These are phyloP conservation scores for Myiothlypis chrysogaster DNA, from an alignment of 2,797 vertebrate species.

Conservation along the genomic window DNA sequence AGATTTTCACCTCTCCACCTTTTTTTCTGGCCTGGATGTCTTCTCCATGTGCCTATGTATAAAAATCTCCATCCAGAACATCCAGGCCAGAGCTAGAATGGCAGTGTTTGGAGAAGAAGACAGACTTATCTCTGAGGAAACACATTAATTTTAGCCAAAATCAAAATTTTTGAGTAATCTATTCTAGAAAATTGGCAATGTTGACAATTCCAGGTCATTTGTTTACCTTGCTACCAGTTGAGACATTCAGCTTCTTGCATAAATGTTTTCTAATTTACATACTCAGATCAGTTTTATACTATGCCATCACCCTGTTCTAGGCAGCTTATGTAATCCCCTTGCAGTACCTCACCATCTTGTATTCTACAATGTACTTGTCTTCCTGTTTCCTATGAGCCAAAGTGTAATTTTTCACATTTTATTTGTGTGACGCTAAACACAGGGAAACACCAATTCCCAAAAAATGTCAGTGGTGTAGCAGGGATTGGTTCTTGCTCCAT, in stretches of 20 bases:
- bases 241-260: background rate
- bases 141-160: background rate
- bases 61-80: background rate
- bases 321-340: background rate
- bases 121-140: background rate
- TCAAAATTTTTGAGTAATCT: background rate
- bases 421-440: background rate
- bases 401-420: background rate
- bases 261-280: background rate
- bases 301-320: background rate
- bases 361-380: background rate
- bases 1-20: background rate
- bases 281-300: background rate
- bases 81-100: background rate
- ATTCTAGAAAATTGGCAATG: background rate
- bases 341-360: background rate
- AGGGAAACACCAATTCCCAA: background rate
- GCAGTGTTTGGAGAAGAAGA: background rate
- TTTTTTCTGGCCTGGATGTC: background rate
- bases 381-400: background rate
- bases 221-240: background rate
- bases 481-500: background rate
- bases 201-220: background rate
- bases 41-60: background rate
- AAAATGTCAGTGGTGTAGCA: background rate